Conservation (phyloP, 2,113 vertebrate species). For the Dasypus novemcinctus region DNA sequence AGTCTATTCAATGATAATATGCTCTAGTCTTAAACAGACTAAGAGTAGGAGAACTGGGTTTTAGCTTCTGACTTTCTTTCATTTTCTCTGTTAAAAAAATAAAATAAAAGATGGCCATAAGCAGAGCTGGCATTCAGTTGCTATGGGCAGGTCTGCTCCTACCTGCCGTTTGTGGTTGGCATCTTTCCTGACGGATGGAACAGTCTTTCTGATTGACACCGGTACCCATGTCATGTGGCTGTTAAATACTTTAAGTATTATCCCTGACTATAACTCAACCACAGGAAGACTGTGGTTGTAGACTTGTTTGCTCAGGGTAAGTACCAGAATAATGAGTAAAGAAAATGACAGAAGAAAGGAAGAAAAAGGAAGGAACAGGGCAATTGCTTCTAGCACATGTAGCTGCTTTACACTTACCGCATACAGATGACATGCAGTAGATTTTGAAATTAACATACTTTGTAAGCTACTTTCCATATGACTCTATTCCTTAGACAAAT, state of each 20-base stretch:
- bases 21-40: background rate
- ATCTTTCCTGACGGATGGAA: background rate
- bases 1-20: background rate
- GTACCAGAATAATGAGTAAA: background rate
- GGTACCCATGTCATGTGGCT: background rate
- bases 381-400: background rate
- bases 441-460: conserved; percentile 18
- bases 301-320: background rate
- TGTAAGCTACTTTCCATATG: background rate
- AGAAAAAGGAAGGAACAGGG: background rate
- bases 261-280: background rate
- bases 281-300: background rate
- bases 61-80: background rate
- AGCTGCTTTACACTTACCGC: background rate
- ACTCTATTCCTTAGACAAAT: conserved; percentile 26
- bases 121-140: background rate
- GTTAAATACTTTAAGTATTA: background rate
- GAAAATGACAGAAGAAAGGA: background rate
- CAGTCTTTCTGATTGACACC: background rate
- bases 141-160: background rate
- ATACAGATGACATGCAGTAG: background rate
- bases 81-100: background rate
- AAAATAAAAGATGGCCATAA: background rate
- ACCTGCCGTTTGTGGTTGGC: background rate
- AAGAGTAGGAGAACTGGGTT: background rate